Conservation (phyloP, 2,888 invertebrate species). For the Parasteatoda lunata region DNA sequence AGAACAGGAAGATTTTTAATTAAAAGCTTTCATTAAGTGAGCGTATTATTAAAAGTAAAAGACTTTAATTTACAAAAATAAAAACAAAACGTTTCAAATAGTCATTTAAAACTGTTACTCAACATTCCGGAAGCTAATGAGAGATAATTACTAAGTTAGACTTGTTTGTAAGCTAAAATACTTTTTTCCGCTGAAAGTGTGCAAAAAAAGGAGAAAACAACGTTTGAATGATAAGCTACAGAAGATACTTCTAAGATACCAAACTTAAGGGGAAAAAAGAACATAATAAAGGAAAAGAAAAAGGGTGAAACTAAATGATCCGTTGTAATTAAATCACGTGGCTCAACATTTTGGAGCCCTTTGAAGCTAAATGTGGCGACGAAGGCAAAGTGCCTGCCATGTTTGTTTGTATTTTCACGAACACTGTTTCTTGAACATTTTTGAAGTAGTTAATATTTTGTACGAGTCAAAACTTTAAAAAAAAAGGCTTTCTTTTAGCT, state of each 20-base stretch:
- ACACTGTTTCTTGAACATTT: slow-evolving; percentile 35
- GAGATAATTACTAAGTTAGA: slow-evolving; percentile 33
- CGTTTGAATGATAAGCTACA: slow-evolving; percentile 22
- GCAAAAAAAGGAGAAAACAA: slow-evolving; percentile 22
- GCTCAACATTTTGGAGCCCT: slow-evolving; percentile 14
- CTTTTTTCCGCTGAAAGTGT: neutral
- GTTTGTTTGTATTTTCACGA: slow-evolving; percentile 10
- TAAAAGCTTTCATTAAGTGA: neutral
- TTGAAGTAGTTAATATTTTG: slow-evolving; percentile 27
- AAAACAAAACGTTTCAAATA: slow-evolving; percentile 6
- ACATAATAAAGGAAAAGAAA: slow-evolving; percentile 9
- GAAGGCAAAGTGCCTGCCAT: neutral
- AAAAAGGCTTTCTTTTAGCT: too few species aligned
- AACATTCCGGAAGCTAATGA: slow-evolving; percentile 33
- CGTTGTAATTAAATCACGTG: slow-evolving; percentile 47
- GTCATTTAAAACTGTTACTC: slow-evolving; percentile 9
- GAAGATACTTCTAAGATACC: neutral
- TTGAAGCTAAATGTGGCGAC: slow-evolving; percentile 6
- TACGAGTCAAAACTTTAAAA: too few species aligned
- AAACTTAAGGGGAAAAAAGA: slow-evolving; percentile 2
- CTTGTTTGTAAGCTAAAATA: neutral
- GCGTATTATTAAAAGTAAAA: neutral
- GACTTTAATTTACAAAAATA: neutral
- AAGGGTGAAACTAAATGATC: slow-evolving; percentile 36
- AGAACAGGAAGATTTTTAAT: neutral